A percentile compares a stretch with the other conserved stretches of the same genome.
Conservation (phyloP, 2,113 vertebrate genomes). For the Fregetta grallaria region DNA sequence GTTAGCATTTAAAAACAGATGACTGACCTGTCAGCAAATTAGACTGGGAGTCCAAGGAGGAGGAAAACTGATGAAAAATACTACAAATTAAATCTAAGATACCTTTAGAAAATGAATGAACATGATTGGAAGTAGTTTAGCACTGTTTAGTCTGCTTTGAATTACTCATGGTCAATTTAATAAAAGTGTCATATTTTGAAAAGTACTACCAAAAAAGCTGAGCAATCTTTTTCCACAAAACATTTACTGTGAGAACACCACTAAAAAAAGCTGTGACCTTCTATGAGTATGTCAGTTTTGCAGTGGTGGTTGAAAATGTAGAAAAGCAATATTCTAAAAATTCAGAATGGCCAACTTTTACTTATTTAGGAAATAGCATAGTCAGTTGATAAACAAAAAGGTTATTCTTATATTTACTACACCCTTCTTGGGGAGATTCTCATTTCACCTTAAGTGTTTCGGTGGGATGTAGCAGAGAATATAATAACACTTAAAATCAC, state of each 20-base stretch:
- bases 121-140: background rate
- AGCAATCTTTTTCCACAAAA: background rate
- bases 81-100: background rate
- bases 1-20: background rate
- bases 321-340: background rate
- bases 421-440: background rate
- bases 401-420: background rate
- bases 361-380: background rate
- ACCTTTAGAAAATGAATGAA: background rate
- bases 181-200: background rate
- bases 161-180: background rate
- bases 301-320: background rate
- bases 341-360: background rate
- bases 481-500: background rate
- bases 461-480: background rate
- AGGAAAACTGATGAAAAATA: background rate
- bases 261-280: background rate
- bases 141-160: background rate
- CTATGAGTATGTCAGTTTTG: background rate
- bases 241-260: background rate
- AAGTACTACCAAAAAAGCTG: background rate
- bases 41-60: background rate
- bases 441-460: background rate
- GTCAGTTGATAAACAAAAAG: background rate
- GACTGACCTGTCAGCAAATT: background rate